Conservation (phyloP, 2,113 vertebrate genomes). For the Burhinus bistriatus region DNA sequence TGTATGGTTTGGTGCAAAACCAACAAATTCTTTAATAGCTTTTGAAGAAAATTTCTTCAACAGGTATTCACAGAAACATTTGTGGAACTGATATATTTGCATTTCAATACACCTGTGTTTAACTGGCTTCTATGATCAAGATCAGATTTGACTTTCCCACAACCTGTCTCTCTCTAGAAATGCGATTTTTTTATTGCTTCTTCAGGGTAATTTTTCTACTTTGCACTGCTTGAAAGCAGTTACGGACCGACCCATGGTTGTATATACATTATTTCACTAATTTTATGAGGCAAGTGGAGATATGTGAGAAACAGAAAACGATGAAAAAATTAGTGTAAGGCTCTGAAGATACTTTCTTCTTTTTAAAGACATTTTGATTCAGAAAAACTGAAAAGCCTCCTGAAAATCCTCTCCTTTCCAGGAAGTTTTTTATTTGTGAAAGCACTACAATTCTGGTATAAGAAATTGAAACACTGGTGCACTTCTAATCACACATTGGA, state of each 20-base stretch:
- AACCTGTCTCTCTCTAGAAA: background rate
- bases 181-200: background rate
- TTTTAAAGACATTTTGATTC: background rate
- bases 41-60: background rate
- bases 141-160: background rate
- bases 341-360: background rate
- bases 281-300: background rate
- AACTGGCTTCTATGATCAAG: background rate
- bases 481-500: background rate
- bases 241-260: background rate
- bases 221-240: background rate
- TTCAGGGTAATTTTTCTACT: background rate
- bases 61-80: background rate
- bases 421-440: background rate
- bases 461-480: background rate
- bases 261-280: background rate
- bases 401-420: background rate
- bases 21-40: background rate
- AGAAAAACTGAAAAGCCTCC: background rate
- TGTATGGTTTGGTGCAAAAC: background rate
- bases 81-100: conserved; percentile 2
- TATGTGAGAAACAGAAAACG: background rate
- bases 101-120: background rate
- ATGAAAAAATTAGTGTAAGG: background rate
- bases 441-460: background rate